Evolutionary conservation across 2,888 invertebrate species (phyloP), one percentile per base, ranked within the genome.

Genomic region (Leuctra nigra): DNA sequence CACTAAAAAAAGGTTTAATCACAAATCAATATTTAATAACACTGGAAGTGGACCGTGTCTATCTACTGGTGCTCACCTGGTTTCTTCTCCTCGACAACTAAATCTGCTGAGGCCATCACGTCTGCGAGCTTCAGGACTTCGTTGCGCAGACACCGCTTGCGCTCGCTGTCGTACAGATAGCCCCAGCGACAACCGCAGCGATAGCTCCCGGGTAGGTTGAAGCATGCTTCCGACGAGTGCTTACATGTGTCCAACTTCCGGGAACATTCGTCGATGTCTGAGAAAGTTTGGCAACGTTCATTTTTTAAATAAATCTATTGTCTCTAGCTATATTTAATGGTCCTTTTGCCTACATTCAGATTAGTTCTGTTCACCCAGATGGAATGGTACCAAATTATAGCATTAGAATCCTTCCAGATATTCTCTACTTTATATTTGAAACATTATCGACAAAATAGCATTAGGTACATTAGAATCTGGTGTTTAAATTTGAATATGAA

Each of bases 261-360:
- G 18, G 62, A 59, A 64, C 84, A 84, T 69, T 83, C 83, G 66
- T 84, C 78, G 33, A 77, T 67, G 68, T 83, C 61, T 61, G 53
- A 2, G 33, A 29, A 33, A 13, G 11, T 4, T 14, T 1, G 18
- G 36, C 22, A 53, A 16, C 16, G 6, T 22, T 22, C 11, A 25
- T 29, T 23, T n/a, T n/a, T n/a, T n/a, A n/a, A n/a, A n/a, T n/a
- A n/a, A n/a, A n/a, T n/a, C n/a, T n/a, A n/a, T n/a, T n/a, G n/a
- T n/a, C n/a, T n/a, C n/a, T n/a, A n/a, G n/a, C n/a, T n/a, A n/a
- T n/a, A n/a, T n/a, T n/a, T n/a, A n/a, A n/a, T n/a, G n/a, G n/a
- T n/a, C n/a, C n/a, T n/a, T 18, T 29, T 18, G n/a, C 25, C 7
- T 6, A 9, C 22, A 22, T n/a, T 11, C 2, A n/a, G 48, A n/a